Base-by-base conservation (phyloP, 1,140 invertebrate species). In the Centruroides sculpturatus region DNA sequence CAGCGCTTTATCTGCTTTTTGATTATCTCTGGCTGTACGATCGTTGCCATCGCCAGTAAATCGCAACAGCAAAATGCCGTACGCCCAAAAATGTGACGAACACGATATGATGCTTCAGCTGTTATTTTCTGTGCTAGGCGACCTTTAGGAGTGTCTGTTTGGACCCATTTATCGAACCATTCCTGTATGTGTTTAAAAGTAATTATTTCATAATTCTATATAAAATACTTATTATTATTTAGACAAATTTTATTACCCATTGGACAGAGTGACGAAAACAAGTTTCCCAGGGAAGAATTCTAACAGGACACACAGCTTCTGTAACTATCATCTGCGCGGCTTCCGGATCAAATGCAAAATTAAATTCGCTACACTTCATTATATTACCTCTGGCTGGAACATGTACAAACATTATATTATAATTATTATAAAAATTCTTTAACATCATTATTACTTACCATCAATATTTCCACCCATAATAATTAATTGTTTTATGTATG, bases 301-400 rank as follows among this genome's bases (percentile, higher is more conserved):
- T 76, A 3, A 84, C 73, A 10, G 79, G 81, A 63, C 79, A 81
- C 51, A 64, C 66, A 5, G 75, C 72, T 58, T 72, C 77, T 9
- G 74, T 72, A 1, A 89, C 70, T 11, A 86, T 79, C 48, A 87
- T 82, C 68, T 81, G 73, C 55, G 82, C 80, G 11, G 82, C 78
- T 68, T 83, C 80, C 3, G 83, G 83, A 67, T 85, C 84, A 56
- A 71, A 67, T 13, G 70, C 69, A 66, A 85, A 85, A 71, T 86
- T 86, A 67, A 81, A 85, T 71, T 86, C 84, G 0, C 79, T 74
- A 9, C 76, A 75, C 0, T 76, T 71, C 10, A 65, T 66, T 4
- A 72, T 66, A 57, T 82, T 81, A 8, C 83, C 82, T 10, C 75
- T 63, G 11, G 77, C 79, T 74, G 61, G 49, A 62, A 66, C 62